Conservation (phyloP, 2,888 invertebrate species). For the Lumbricus terrestris region DNA sequence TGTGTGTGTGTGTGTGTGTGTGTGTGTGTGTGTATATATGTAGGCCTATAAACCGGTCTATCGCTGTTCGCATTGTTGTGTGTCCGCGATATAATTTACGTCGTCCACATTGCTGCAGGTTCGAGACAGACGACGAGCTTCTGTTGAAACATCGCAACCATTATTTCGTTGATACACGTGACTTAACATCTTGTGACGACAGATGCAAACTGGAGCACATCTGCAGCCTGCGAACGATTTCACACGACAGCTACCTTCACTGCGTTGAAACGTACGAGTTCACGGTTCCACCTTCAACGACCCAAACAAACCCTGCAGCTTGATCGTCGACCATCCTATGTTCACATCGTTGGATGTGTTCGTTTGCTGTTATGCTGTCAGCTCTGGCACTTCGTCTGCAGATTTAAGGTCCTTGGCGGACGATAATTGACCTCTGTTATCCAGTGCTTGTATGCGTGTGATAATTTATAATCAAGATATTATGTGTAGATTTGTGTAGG, state of each 20-base stretch:
- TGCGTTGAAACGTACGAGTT: background rate
- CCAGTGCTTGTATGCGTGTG: background rate
- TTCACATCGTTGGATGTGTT: background rate
- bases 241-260: background rate
- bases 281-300: too few relatives aligned
- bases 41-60: too few relatives aligned
- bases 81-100: too few relatives aligned
- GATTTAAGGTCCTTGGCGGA: background rate
- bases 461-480: too few relatives aligned
- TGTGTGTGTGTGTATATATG: too few relatives aligned
- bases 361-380: background rate
- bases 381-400: background rate
- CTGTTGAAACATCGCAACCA: conserved; percentile 16
- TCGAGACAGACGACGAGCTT: conserved; percentile 6
- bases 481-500: too few relatives aligned
- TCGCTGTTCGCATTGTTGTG: too few relatives aligned
- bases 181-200: background rate
- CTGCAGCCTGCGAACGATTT: conserved; percentile 18
- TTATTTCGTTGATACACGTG: background rate
- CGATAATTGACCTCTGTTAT: too few relatives aligned
- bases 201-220: background rate
- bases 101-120: background rate
- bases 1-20: too few relatives aligned
- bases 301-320: too few relatives aligned
- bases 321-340: background rate